A percentile compares a stretch with the other conserved stretches of the same genome.
Evolutionary conservation across 2,888 invertebrate genomes (phyloP).

Genomic region (Pseudanteris insignis): DNA sequence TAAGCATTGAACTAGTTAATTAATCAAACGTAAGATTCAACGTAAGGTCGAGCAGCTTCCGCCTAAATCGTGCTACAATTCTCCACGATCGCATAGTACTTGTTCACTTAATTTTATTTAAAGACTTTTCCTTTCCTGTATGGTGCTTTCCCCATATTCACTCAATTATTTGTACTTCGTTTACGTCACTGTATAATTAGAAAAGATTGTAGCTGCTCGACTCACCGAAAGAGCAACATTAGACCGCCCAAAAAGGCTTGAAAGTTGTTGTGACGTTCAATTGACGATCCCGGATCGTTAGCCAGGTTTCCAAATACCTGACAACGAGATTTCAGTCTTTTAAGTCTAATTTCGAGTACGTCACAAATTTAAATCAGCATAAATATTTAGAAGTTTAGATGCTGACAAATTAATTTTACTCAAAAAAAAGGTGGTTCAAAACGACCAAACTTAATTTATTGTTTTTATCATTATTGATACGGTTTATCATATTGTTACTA

Average conservation of each 20-base stretch:
- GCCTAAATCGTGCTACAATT: conserved; percentile 32
- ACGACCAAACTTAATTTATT: too few species aligned
- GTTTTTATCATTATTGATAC: too few species aligned
- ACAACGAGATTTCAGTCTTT: conserved; percentile 60
- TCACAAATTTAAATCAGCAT: too few species aligned
- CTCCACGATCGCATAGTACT: conserved; percentile 45
- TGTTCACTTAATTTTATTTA: conserved; percentile 8
- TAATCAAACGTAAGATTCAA: conserved; percentile 25
- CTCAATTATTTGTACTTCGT: too few species aligned
- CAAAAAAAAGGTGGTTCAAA: too few species aligned
- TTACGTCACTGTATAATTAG: too few species aligned
- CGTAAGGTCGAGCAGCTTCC: conserved; percentile 46
- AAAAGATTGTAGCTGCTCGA: conserved; percentile 66
- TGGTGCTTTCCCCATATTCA: conserved; percentile 12
- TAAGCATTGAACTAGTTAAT: conserved; percentile 33
- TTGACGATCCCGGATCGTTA: conserved; percentile 83
- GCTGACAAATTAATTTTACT: too few species aligned
- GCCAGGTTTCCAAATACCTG: conserved; percentile 95
- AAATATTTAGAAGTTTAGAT: too few species aligned
- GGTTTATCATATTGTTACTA: too few species aligned
- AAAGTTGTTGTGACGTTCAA: conserved; percentile 96
- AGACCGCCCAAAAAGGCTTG: conserved; percentile 90
- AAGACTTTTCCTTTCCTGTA: not conserved
- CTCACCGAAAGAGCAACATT: conserved; percentile 93
- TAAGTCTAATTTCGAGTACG: too few species aligned